phyloP scores from a whole-genome alignment of 2,888 invertebrate genomes.

The Lymantria dispar region DNA sequence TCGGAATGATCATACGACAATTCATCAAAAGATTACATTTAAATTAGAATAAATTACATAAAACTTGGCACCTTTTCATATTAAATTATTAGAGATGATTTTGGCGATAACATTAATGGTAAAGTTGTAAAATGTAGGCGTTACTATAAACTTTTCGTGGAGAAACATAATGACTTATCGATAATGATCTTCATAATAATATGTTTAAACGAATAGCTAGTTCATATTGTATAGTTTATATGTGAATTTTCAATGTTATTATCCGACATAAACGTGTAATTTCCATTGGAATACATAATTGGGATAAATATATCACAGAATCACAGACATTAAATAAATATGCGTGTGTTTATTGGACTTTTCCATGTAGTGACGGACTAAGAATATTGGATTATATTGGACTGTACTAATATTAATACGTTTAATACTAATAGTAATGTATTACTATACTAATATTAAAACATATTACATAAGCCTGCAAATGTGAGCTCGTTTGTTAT shows the following conservation, averaged over 20 bases:
- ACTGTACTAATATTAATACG: too few species aligned
- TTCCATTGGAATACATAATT: neutral
- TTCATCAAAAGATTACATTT: neutral
- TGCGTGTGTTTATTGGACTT: too few species aligned
- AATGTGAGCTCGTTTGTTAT: too few species aligned
- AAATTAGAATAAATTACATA: slow-evolving; percentile 18
- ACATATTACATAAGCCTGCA: too few species aligned
- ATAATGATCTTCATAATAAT: slow-evolving; percentile 66
- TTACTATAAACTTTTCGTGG: slow-evolving; percentile 62
- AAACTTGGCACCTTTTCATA: slow-evolving; percentile 23
- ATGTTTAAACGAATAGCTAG: slow-evolving; percentile 47
- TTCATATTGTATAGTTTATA: slow-evolving; percentile 38
- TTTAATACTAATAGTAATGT: too few species aligned
- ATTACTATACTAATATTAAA: too few species aligned
- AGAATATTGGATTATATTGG: too few species aligned
- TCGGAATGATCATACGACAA: neutral
- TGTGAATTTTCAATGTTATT: slow-evolving; percentile 31
- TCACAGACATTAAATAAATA: too few species aligned
- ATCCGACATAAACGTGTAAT: slow-evolving; percentile 9
- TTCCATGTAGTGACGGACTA: too few species aligned
- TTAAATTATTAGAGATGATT: slow-evolving; percentile 22
- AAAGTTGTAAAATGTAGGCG: slow-evolving; percentile 51
- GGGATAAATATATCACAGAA: too few species aligned
- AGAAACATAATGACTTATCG: slow-evolving; percentile 62
- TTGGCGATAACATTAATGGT: slow-evolving; percentile 38